Evolutionary conservation across 2,888 invertebrate genomes (phyloP).

Genomic region (Luperina testacea): DNA sequence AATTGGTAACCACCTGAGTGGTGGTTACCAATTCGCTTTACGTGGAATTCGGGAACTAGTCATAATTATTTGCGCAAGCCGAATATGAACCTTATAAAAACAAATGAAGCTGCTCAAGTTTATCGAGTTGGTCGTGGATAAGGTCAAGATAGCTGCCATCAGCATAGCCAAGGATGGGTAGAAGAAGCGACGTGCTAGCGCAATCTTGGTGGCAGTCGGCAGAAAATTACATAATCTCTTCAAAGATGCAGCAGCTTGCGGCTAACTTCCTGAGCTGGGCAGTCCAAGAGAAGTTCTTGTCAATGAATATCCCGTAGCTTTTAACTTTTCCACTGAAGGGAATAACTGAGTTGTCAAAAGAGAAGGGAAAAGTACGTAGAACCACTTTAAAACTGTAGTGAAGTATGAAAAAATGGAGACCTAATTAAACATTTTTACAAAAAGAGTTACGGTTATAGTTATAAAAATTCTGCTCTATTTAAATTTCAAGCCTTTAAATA

Average conservation of each 20-base stretch:
- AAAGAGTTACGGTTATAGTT: not conserved
- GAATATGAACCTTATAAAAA: not conserved
- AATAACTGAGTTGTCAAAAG: not conserved
- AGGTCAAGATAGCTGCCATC: not conserved
- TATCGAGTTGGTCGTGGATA: not conserved
- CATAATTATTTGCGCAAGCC: not conserved
- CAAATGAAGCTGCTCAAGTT: not conserved
- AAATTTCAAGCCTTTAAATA: constrained; percentile 7
- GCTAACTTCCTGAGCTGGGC: not conserved
- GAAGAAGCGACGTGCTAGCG: not conserved
- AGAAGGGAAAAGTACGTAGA: too few relatives aligned
- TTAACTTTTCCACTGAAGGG: not conserved
- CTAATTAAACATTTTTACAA: not conserved
- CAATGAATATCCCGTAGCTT: not conserved
- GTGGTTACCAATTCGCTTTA: not conserved
- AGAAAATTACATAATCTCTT: not conserved
- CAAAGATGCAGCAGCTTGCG: not conserved
- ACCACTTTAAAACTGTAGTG: not conserved
- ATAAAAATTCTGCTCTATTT: not conserved
- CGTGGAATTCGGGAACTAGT: not conserved
- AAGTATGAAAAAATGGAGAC: not conserved
- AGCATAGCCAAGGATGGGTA: not conserved
- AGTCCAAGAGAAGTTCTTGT: not conserved
- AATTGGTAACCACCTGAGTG: not conserved
- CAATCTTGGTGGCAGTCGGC: not conserved